Percentiles rank a stretch among this genome's conserved stretches.
phyloP scores from a whole-genome alignment of 1,140 invertebrate species.

The Callitettix versicolor region DNA sequence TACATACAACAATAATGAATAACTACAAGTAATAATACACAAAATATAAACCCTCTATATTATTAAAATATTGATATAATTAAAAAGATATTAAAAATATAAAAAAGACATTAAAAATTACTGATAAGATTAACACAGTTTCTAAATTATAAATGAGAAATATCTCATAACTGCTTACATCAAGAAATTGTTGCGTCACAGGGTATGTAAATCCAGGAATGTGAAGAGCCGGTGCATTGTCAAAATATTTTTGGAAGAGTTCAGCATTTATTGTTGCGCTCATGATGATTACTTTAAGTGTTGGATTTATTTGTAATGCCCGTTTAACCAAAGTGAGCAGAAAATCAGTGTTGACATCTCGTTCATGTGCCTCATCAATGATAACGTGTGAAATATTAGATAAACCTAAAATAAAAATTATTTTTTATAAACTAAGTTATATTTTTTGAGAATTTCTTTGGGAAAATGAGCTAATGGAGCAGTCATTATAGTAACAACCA shows the following conservation, averaged over 20 bases:
- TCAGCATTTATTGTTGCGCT: constrained; percentile 82
- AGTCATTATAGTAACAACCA: not conserved
- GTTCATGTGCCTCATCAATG: constrained; percentile 75
- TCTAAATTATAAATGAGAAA: too few relatives aligned
- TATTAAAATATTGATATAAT: too few relatives aligned
- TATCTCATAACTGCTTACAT: constrained; percentile 16
- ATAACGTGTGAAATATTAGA: constrained; percentile 57
- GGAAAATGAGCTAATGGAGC: not conserved
- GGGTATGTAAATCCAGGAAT: constrained; percentile 84
- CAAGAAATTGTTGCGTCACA: constrained; percentile 47
- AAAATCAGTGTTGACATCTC: constrained; percentile 64
- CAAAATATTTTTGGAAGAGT: constrained; percentile 62
- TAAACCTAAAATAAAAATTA: constrained; percentile 32
- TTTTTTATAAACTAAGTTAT: not conserved
- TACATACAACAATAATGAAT: too few relatives aligned
- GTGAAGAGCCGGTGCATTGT: constrained; percentile 61
- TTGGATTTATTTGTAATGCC: constrained; percentile 56
- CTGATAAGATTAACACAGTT: too few relatives aligned
- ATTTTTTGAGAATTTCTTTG: not conserved
- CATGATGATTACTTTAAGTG: constrained; percentile 80
- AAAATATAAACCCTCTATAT: too few relatives aligned
- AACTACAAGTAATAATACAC: too few relatives aligned
- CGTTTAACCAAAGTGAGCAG: constrained; percentile 71
- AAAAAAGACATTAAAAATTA: too few relatives aligned
- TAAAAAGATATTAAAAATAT: too few relatives aligned